Evolutionary conservation across 2,888 invertebrate genomes (phyloP), one percentile per base, ranked within the genome.

Genomic region (Ganaspis brasiliensis): DNA sequence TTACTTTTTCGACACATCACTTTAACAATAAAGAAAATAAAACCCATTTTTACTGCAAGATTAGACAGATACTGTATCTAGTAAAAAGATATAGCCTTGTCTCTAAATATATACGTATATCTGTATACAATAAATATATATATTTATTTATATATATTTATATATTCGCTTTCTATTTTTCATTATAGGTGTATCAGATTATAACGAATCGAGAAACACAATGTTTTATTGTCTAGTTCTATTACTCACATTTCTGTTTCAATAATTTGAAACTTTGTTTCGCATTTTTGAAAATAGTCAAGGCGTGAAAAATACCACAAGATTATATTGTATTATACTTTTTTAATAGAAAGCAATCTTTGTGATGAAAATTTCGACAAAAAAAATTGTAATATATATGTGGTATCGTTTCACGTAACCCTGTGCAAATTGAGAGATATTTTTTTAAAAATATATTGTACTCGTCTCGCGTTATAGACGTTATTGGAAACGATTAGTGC

Each of bases 211-310:
- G 74, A 75, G 72, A 71, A 80, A 77, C 74, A 45, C 72, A 82
- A 83, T 78, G 74, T 75, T 78, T 84, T 84, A 85, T 84, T 85
- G 85, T 85, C 84, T 16, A 67, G 45, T 45, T 45, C 67, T 26
- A 67, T 24, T 67, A n/a, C 67, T 45, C 45, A 67, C 67, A 26
- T 67, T 67, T 67, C 45, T 24, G n/a, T 45, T 67, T 45, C 24
- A 40, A 26, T 67, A 40, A 45, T 67, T 67, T n/a, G 45, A 45
- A 67, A 67, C 24, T 67, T 21, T 16, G 24, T 14, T n/a, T 45
- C 14, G 21, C 14, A 24, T 24, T 21, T 6, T 63, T 37, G 10
- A 45, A 45, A 67, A 24, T 40, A 8, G 21, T 24, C 45, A 67
- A 40, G 24, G 40, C 9, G 67, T 67, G 40, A 67, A 67, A 45